These are phyloP conservation scores for Leptothorax acervorum DNA, from an alignment of 2,888 invertebrate genomes.

Conservation along the genomic window DNA sequence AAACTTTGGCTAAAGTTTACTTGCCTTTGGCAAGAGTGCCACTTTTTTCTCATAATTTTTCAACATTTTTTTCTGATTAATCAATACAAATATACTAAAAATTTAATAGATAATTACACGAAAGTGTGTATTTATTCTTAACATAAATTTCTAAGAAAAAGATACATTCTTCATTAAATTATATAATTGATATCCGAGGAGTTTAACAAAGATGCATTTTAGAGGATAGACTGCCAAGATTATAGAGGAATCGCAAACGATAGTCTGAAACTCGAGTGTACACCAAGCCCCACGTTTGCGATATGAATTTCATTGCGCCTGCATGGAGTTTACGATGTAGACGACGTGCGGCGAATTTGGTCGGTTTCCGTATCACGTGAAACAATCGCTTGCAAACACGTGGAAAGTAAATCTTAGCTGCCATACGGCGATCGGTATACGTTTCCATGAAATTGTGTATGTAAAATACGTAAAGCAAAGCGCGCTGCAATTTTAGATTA, in stretches of 20 bases:
- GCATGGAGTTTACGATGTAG: conserved; percentile 43
- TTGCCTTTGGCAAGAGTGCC: not conserved
- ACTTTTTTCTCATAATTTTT: not conserved
- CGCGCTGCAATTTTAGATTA: not conserved
- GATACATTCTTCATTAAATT: not conserved
- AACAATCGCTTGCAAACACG: conserved; percentile 47
- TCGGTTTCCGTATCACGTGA: conserved; percentile 44
- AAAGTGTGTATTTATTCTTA: not conserved
- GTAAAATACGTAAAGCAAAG: not conserved
- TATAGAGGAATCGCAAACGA: conserved; percentile 11
- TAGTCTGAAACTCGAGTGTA: conserved; percentile 31
- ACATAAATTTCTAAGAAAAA: not conserved
- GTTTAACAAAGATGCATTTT: not conserved
- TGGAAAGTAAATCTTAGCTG: conserved; percentile 41
- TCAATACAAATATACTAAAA: not conserved
- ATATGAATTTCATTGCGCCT: conserved; percentile 50
- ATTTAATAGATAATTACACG: not conserved
- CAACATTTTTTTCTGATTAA: not conserved
- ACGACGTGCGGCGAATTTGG: conserved; percentile 53
- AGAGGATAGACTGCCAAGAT: not conserved
- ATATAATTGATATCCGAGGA: conserved; percentile 5
- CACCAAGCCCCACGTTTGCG: conserved; percentile 38
- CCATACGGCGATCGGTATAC: conserved; percentile 20
- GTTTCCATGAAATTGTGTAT: conserved; percentile 11
- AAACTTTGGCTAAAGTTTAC: not conserved